phyloP scores from a whole-genome alignment of 2,113 vertebrate species.

The Tachycineta bicolor region DNA sequence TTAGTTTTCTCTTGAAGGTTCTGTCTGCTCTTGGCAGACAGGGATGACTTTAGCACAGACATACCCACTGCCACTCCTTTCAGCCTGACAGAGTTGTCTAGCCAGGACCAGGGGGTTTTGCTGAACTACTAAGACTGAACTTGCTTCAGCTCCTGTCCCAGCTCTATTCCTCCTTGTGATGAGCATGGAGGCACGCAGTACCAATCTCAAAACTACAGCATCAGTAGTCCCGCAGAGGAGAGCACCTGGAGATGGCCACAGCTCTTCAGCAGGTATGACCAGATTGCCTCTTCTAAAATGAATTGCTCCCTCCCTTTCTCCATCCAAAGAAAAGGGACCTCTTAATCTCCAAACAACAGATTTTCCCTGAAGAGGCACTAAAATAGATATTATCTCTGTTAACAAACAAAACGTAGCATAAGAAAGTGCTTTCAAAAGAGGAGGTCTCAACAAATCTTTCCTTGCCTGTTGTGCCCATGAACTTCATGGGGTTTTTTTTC shows the following conservation, averaged over 20 bases:
- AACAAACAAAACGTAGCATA: not conserved
- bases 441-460: not conserved
- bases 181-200: rapidly evolving
- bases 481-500: not conserved
- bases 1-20: not conserved
- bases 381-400: not conserved
- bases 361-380: not conserved
- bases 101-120: not conserved
- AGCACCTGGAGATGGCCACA: not conserved
- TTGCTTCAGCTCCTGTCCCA: not conserved
- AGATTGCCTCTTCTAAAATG: not conserved
- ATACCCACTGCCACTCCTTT: not conserved
- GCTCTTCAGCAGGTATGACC: not conserved
- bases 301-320: not conserved
- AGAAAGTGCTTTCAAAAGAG: not conserved
- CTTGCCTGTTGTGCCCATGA: not conserved
- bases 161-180: not conserved
- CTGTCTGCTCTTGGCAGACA: not conserved
- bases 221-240: not conserved
- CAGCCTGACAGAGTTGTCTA: not conserved
- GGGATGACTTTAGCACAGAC: not conserved
- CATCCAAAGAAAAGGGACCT: not conserved
- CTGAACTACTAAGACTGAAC: not conserved
- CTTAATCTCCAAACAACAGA: not conserved
- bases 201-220: not conserved